Conservation (phyloP, 2,113 vertebrate species). For the Campylomormyrus numenius region DNA sequence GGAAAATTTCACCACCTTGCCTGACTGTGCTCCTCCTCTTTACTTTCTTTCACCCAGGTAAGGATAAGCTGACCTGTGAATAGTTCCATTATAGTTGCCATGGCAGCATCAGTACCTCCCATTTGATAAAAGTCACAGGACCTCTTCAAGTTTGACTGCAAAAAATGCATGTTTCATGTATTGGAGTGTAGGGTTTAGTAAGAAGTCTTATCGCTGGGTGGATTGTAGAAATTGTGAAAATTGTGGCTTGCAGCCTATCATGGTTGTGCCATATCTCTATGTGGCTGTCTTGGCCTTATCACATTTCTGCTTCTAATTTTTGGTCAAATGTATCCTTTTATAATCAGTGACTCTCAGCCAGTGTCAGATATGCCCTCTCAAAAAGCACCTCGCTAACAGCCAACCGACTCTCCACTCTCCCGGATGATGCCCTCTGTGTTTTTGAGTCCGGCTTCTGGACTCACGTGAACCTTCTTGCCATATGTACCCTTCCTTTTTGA, state of each 20-base stretch:
- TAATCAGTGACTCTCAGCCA: background rate
- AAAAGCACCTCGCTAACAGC: background rate
- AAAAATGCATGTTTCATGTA: background rate
- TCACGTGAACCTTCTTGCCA: background rate
- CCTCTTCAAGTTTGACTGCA: background rate
- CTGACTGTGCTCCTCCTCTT: background rate
- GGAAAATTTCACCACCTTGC: background rate
- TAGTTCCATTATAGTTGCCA: background rate
- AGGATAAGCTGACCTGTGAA: background rate
- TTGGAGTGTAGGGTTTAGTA: background rate
- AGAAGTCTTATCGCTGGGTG: background rate
- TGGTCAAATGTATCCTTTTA: background rate
- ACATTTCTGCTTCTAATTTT: background rate
- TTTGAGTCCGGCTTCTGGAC: background rate
- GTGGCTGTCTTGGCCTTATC: background rate
- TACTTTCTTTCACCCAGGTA: background rate
- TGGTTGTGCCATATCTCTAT: background rate
- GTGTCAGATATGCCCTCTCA: background rate
- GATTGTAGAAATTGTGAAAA: background rate
- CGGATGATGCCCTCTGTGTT: background rate
- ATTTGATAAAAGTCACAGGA: background rate
- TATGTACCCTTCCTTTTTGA: background rate
- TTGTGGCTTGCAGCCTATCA: background rate
- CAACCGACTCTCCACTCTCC: constrained; percentile 16
- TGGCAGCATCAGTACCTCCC: background rate